Evolutionary conservation across 2,888 invertebrate species (phyloP), one percentile per base, ranked within the genome.

Genomic region (Drosophila paranaensis): DNA sequence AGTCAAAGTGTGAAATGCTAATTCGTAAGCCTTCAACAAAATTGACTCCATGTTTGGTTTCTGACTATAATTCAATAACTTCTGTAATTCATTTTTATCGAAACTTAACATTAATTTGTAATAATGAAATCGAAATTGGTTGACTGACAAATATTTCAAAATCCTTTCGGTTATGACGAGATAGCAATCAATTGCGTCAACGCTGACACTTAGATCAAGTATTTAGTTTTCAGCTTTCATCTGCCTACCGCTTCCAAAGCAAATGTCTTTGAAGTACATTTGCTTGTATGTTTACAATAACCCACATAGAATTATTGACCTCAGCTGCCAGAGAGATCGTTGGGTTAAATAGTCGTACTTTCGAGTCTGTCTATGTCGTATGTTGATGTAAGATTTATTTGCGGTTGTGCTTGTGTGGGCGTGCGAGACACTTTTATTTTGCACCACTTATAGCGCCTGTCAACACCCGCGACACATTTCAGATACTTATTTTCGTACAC

Each of bases 381-480:
- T 27, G 53, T 54, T 54, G 57, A 27, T 55, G 14, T 54, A 53
- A 75, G 64, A 72, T 82, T 79, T 63, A 77, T 74, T 74, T 51
- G 45, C 20, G 35, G 16, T 11, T 25, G 14, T 2, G 27, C 11
- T 42, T 30, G 61, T 39, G 68, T 71, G 30, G 62, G 48, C 53
- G 61, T 27, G 40, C 54, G 45, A 66, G 56, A 78, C 60, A 62
- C 56, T 70, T 81, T 67, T 71, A 74, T 74, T 74, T 79, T 70
- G 63, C 65, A 43, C 42, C 60, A 63, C 65, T 69, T 77, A 64
- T 74, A 75, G 71, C 69, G 74, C 74, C 63, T 63, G 77, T 62
- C 84, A 79, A 64, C 50, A 74, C 71, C 74, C 80, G 77, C 84
- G 87, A 82, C 82, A 87, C 74, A 82, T 83, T 79, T 89, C 54